Conservation (phyloP, 2,113 vertebrate genomes). For the Aphyosemion australe region DNA sequence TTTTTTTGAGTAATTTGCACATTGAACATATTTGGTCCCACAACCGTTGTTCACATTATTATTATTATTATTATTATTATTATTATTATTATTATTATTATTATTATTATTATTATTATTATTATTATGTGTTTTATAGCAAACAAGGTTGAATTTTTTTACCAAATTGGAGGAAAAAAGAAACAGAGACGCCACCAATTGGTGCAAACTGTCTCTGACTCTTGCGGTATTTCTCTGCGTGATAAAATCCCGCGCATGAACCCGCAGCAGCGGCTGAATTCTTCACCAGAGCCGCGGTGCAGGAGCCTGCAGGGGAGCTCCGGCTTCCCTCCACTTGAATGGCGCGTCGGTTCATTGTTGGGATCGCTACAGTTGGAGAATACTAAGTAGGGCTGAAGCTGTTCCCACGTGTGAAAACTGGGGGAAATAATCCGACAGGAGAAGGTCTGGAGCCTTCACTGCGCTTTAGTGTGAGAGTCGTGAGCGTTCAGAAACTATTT, state of each 20-base stretch:
- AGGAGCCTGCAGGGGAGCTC: conserved; percentile 49
- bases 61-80: too few relatives aligned
- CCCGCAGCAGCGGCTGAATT: conserved; percentile 30
- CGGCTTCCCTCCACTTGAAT: conserved; percentile 65
- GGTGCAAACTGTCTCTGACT: conserved; percentile 6
- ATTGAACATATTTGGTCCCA: too few relatives aligned
- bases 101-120: too few relatives aligned
- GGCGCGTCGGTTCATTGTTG: conserved; percentile 75
- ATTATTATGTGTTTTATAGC: too few relatives aligned
- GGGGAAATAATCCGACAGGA: conserved; percentile 61
- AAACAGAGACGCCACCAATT: too few relatives aligned
- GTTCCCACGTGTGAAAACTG: conserved; percentile 74
- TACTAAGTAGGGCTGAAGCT: conserved; percentile 75
- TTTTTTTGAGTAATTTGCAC: too few relatives aligned
- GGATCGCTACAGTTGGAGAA: conserved; percentile 71
- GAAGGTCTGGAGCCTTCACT: conserved; percentile 53
- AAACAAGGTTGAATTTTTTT: not conserved
- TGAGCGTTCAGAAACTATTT: conserved; percentile 9
- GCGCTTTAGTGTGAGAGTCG: conserved; percentile 30
- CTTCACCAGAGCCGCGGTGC: conserved; percentile 33
- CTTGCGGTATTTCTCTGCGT: conserved; percentile 22
- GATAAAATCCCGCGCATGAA: conserved; percentile 41
- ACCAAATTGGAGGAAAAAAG: not conserved
- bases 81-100: too few relatives aligned
- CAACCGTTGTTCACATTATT: too few relatives aligned